Percentiles rank a stretch among this genome's conserved stretches.
phyloP scores from a whole-genome alignment of 1,140 invertebrate species.

The Melanaphis sacchari region DNA sequence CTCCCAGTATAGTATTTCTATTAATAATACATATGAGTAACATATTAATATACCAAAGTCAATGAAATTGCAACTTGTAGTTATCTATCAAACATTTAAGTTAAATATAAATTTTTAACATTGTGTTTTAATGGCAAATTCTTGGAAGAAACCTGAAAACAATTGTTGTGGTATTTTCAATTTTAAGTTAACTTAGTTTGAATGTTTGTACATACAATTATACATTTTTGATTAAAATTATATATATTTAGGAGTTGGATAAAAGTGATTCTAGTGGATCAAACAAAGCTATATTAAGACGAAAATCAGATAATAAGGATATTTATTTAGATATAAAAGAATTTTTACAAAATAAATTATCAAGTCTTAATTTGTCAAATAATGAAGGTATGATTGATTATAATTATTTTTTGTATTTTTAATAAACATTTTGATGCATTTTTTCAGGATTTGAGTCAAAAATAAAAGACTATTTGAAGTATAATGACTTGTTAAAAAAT shows the following conservation, averaged over 20 bases:
- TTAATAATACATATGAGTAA: not conserved
- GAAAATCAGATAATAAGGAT: not conserved
- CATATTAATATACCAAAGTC: not conserved
- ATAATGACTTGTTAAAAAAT: constrained; percentile 11
- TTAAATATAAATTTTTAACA: too few relatives aligned
- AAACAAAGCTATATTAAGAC: not conserved
- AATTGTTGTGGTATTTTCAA: not conserved
- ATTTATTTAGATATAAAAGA: not conserved
- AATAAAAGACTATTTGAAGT: not conserved
- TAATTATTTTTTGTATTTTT: not conserved
- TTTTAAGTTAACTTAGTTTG: not conserved
- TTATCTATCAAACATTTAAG: too few relatives aligned
- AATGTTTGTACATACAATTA: not conserved
- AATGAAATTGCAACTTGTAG: too few relatives aligned
- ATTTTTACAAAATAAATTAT: not conserved
- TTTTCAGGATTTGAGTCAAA: not conserved
- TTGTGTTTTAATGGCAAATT: not conserved
- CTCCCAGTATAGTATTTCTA: not conserved
- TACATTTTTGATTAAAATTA: not conserved
- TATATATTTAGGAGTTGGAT: not conserved
- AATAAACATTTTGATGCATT: not conserved
- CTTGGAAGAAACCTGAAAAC: not conserved
- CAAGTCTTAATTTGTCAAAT: not conserved
- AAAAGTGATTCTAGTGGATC: not conserved
- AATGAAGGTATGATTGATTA: not conserved